Conservation (phyloP, 2,113 vertebrate species). For the Nestor notabilis region DNA sequence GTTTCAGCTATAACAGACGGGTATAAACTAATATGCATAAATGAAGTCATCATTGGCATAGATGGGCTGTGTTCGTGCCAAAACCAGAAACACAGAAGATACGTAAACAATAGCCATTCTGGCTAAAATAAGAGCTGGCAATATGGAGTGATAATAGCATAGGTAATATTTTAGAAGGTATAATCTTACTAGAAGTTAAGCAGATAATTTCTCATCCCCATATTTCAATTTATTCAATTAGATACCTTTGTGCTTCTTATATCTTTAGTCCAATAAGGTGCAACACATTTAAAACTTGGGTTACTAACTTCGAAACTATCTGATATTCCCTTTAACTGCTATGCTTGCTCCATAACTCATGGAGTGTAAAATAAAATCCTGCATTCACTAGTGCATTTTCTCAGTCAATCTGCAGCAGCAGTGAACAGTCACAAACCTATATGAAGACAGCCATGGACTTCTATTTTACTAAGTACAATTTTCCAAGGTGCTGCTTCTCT, state of each 20-base stretch:
- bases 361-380: neutral
- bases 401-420: neutral
- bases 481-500: neutral
- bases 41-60: neutral
- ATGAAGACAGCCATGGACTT: neutral
- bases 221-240: neutral
- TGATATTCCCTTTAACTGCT: neutral
- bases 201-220: neutral
- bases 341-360: neutral
- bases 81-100: neutral
- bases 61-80: neutral
- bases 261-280: neutral
- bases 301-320: neutral
- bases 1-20: neutral
- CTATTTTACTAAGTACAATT: neutral
- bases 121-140: neutral
- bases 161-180: neutral
- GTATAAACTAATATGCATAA: neutral
- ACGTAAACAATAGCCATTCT: neutral
- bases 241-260: neutral
- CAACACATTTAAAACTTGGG: neutral
- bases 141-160: neutral
- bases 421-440: neutral
- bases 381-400: neutral
- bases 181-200: neutral